Conservation (phyloP, 2,888 invertebrate species). For the Ophioninae sp. region DNA sequence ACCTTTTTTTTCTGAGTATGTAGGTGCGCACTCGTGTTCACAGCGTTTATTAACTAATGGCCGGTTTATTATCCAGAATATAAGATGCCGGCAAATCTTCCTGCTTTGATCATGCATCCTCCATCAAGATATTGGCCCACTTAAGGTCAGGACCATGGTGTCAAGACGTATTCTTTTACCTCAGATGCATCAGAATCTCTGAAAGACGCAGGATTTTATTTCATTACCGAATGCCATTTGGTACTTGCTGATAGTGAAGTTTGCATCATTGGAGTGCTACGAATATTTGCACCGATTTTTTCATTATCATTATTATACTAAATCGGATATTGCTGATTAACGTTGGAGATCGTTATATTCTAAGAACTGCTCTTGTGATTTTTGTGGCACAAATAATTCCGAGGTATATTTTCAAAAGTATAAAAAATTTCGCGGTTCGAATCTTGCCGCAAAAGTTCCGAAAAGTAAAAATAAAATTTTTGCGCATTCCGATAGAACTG, state of each 20-base stretch:
- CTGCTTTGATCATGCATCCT: conserved; percentile 26
- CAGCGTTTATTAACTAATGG: conserved; percentile 72
- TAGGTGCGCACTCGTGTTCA: conserved; percentile 25
- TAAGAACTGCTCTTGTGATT: too few species aligned
- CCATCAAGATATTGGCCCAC: conserved; percentile 48
- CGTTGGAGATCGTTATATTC: too few species aligned
- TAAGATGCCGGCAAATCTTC: conserved; percentile 40
- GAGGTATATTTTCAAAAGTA: too few species aligned
- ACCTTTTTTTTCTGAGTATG: not conserved
- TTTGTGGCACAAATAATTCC: too few species aligned
- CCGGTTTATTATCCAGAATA: conserved; percentile 51
- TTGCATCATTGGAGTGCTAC: too few species aligned
- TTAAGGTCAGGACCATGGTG: conserved; percentile 23
- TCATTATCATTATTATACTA: too few species aligned
- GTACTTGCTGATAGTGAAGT: not conserved
- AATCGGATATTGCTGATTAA: too few species aligned
- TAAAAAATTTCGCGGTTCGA: too few species aligned
- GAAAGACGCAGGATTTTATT: not conserved
- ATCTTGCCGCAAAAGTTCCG: too few species aligned
- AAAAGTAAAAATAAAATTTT: too few species aligned
- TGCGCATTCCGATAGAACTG: too few species aligned
- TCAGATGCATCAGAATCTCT: conserved; percentile 34
- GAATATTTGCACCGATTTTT: too few species aligned
- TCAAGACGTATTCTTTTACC: conserved; percentile 32
- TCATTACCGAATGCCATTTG: not conserved